Evolutionary conservation across 1,140 invertebrate species (phyloP).

Genomic region (Drosophila persimilis): DNA sequence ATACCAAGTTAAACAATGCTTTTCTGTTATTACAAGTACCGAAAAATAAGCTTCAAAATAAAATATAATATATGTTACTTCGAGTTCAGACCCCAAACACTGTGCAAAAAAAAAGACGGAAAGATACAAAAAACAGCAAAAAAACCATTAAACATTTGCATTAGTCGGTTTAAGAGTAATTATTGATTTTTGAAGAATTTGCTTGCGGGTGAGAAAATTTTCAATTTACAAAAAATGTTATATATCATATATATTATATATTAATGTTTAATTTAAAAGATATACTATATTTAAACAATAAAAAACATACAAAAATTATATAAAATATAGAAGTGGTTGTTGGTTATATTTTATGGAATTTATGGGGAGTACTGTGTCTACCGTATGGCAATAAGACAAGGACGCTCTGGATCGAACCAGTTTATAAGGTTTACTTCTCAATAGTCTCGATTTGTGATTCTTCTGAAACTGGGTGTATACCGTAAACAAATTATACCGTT

Average conservation of each 20-base stretch:
- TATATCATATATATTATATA: conserved; percentile 67
- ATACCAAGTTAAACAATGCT: conserved; percentile 29
- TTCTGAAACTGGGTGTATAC: too few species aligned
- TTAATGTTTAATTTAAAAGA: conserved; percentile 67
- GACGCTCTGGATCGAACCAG: too few species aligned
- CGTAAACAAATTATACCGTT: too few species aligned
- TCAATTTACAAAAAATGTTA: conserved; percentile 72
- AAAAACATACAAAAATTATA: conserved; percentile 36
- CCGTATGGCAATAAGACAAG: too few species aligned
- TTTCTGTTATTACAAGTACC: conserved; percentile 34
- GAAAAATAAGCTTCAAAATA: conserved; percentile 8
- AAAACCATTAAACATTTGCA: conserved; percentile 11
- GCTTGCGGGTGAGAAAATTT: conserved; percentile 69
- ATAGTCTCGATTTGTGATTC: too few species aligned
- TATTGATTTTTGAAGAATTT: conserved; percentile 57
- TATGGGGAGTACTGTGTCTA: too few species aligned
- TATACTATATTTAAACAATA: conserved; percentile 32
- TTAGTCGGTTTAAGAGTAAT: conserved; percentile 39
- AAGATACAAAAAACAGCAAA: conserved; percentile 27
- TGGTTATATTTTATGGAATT: too few species aligned
- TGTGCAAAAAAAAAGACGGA: conserved; percentile 47
- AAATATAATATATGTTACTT: conserved; percentile 13
- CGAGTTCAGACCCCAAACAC: conserved; percentile 21
- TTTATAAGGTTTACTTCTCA: background rate
- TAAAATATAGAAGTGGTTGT: conserved; percentile 22